Evolutionary conservation across 2,113 vertebrate genomes (phyloP).

Genomic region (Hiodon alosoides): DNA sequence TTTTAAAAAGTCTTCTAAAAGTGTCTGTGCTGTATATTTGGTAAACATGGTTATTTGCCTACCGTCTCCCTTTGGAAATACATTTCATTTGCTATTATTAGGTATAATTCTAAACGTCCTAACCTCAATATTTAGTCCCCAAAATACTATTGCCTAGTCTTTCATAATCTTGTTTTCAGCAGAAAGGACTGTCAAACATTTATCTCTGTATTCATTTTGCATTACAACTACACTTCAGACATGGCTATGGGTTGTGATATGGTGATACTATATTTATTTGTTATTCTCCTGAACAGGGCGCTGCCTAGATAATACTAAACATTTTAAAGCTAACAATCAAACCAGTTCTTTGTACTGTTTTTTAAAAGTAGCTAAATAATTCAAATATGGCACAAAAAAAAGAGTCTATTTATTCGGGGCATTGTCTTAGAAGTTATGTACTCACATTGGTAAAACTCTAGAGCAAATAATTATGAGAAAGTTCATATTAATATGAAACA

Average conservation of each 20-base stretch:
- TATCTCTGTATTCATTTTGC: conserved; percentile 24
- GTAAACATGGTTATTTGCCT: conserved; percentile 16
- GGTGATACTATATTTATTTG: neutral
- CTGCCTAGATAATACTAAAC: neutral
- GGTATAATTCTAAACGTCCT: neutral
- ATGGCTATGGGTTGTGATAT: conserved; percentile 7
- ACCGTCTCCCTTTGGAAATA: neutral
- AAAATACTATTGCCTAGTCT: neutral
- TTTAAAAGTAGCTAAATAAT: neutral
- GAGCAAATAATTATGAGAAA: no score
- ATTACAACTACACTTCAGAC: neutral
- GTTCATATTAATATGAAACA: no score
- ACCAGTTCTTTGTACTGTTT: no score
- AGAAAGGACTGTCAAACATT: conserved; percentile 1
- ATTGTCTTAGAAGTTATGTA: neutral
- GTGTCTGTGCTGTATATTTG: neutral
- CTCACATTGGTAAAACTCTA: no score
- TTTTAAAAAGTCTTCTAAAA: neutral
- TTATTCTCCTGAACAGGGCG: neutral
- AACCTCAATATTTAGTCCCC: neutral
- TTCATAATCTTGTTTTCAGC: neutral
- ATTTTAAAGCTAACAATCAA: neutral
- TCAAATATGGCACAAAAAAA: neutral
- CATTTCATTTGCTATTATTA: conserved; percentile 16
- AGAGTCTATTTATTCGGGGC: no score